Evolutionary conservation across 2,797 vertebrate species (phyloP), one percentile per base, ranked within the genome.

Genomic region (Spinibarbus caldwelli): DNA sequence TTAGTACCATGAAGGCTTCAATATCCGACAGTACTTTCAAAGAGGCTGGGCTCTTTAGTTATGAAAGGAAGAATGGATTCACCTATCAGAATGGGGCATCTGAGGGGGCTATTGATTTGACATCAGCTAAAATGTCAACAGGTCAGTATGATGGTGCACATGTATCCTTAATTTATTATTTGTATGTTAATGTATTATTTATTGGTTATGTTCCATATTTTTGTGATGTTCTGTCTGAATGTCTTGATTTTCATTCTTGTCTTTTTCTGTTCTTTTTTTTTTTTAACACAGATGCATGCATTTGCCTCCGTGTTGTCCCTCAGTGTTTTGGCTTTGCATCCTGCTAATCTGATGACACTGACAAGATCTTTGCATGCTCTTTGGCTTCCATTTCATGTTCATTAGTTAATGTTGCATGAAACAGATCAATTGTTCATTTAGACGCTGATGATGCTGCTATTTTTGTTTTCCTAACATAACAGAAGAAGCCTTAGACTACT

Each of bases 401-500:
- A 29, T 89, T 92, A 92, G 91, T 93, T 96, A 95, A 93, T 91
- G 86, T 91, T 92, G 94, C 88, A 95, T 89, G 93, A 71, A 57
- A 36, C 47, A 49, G 49, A 88, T 10, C 38, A 68, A 54, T 85
- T 95, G 94, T 95, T 89, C 95, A 64, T 95, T 87, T 6, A 83
- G 91, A 47, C 71, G 10, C 83, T 85, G 21, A 85, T 59, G 21
- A n/a, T 84, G 45, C 43, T 84, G 66, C 67, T 71, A 19, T 71
- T 85, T 92, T 66, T 93, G 88, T 92, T 91, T 83, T 95, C 93
- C 95, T 96, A 89, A 96, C 95, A 91, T 97, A 96, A 95, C 97
- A 99, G 98, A 97, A 97, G 96, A 97, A 95, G 95, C 97, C 93
- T 94, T 98, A 95, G 97, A 99, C 96, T 99, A 97, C 94, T 97